These are phyloP conservation scores for Listronotus bonariensis DNA, from an alignment of 1,140 invertebrate genomes.

Conservation along the genomic window DNA sequence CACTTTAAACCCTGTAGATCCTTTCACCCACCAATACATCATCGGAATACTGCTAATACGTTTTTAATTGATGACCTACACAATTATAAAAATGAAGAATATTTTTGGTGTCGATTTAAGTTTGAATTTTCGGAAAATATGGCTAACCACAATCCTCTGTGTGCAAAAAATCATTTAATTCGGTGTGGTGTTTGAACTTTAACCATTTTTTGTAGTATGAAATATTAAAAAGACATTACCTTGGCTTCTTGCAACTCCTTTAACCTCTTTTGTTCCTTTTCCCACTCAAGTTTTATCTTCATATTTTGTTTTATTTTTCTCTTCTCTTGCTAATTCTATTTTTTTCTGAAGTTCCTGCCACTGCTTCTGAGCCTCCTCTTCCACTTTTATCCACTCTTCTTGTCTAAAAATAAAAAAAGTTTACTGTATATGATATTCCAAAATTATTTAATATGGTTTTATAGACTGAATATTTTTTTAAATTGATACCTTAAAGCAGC, in stretches of 20 bases:
- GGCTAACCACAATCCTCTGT: too few relatives aligned
- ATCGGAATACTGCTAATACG: too few relatives aligned
- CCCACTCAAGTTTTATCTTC: conserved; percentile 50
- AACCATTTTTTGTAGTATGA: too few relatives aligned
- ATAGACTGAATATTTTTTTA: conserved; percentile 2
- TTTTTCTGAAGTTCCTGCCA: conserved; percentile 53
- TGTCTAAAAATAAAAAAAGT: conserved; percentile 45
- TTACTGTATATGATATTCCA: conserved; percentile 6
- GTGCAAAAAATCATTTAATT: too few relatives aligned
- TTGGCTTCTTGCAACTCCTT: conserved; percentile 57
- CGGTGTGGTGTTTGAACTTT: too few relatives aligned
- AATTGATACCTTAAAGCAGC: conserved; percentile 9
- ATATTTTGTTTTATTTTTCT: conserved; percentile 47
- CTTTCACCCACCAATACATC: too few relatives aligned
- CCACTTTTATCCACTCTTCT: conserved; percentile 53
- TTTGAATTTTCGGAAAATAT: too few relatives aligned
- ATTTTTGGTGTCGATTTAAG: too few relatives aligned
- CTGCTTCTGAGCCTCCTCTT: conserved; percentile 53
- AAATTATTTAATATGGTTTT: neutral
- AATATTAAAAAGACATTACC: conserved; percentile 6
- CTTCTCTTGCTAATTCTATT: conserved; percentile 37
- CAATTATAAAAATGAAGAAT: too few relatives aligned
- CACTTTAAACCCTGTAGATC: too few relatives aligned
- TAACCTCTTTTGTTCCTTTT: conserved; percentile 49
- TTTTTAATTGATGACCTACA: too few relatives aligned